These are phyloP conservation scores for Anthrax anthrax DNA, from an alignment of 2,888 invertebrate genomes.

Conservation along the genomic window DNA sequence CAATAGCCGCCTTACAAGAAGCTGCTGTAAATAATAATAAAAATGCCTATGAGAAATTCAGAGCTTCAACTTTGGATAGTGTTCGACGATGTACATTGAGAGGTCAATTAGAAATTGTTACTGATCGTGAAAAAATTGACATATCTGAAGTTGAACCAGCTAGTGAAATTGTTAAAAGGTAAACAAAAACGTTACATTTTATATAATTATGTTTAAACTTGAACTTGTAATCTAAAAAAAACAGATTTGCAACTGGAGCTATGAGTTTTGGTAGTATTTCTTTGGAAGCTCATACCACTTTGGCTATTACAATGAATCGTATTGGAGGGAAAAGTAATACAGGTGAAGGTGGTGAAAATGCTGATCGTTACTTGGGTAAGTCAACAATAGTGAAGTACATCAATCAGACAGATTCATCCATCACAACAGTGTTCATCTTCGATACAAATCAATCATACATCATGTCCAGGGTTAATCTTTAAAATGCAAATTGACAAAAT, in stretches of 20 bases:
- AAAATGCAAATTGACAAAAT: background rate
- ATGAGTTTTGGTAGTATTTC: constrained; percentile 98
- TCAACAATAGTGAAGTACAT: constrained; percentile 3
- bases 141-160: constrained; percentile 86
- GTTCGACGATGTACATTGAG: constrained; percentile 76
- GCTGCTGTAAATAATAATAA: constrained; percentile 69
- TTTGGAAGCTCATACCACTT: constrained; percentile 84
- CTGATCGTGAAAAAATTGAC: constrained; percentile 62
- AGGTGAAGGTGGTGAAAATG: constrained; percentile 88
- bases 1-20: constrained; percentile 61
- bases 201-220: background rate
- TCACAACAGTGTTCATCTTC: background rate
- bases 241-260: constrained; percentile 49
- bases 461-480: background rate
- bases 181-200: constrained; percentile 35
- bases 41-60: constrained; percentile 71
- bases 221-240: background rate
- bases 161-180: constrained; percentile 87
- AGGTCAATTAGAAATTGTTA: constrained; percentile 81
- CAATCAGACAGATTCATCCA: background rate
- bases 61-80: constrained; percentile 75
- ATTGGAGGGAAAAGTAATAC: constrained; percentile 97
- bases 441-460: background rate
- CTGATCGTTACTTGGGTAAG: constrained; percentile 56
- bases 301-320: constrained; percentile 95